Evolutionary conservation across 2,113 vertebrate genomes (phyloP), one percentile per base, ranked within the genome.

Genomic region (Rhinogobius similis): DNA sequence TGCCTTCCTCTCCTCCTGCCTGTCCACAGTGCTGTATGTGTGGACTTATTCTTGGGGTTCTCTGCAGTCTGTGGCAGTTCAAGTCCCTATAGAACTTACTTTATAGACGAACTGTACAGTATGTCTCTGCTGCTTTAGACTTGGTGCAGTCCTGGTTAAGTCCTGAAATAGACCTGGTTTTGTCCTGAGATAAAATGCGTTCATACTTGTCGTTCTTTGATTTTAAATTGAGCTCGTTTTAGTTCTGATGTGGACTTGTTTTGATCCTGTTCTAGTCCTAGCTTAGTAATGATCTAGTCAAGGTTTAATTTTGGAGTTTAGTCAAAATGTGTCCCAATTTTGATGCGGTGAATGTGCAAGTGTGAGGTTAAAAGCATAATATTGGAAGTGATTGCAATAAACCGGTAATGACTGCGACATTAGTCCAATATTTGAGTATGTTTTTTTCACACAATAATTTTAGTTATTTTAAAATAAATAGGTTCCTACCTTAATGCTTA

Each of bases 1-100:
- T 65, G 77, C 73, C 58, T 38, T 85, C 86, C 55, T 10, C 55
- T 58, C 5, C 55, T 12, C 14, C 26, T 14, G 14, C 26, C 26
- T 20, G 26, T 58, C 55, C 53, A 56, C 53, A 27, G 16, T 18
- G 1, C 10, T 18, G 55, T 20, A 8, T 18, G 7, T 27, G 14
- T 16, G 24, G 55, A 29, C 26, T 58, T 58, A 58, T 29, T 58
- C 55, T 29, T 7, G 7, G 24, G 55, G 24, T 4, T 3, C 26
- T 58, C 13, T 8, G 6, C 12, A 29, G 1, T 16, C 24, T 29
- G 13, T 29, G 5, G 24, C 24, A 18, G 26, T 16, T 58, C 55
- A 10, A 56, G 26, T 58, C 55, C 26, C 24, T 16, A 29, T 58
- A 29, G 24, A 58, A 20, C 1, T 58, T 29, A 20, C 1, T 58